Evolutionary conservation across 2,888 invertebrate genomes (phyloP).

Genomic region (Ceratothoa steindachneri): DNA sequence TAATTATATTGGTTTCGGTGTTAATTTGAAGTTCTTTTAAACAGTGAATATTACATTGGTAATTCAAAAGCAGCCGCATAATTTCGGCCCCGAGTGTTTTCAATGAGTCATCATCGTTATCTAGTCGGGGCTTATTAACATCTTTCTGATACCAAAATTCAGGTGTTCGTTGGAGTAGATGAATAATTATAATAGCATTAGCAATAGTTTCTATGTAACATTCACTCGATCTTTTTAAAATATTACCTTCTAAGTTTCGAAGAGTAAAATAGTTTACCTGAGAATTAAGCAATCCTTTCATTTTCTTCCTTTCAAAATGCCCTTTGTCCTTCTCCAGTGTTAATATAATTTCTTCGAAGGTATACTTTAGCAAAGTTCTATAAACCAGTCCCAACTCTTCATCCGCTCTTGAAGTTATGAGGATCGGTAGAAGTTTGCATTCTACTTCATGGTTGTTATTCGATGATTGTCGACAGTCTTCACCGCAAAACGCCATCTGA

Average conservation of each 20-base stretch:
- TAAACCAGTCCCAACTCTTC: slow-evolving; percentile 28
- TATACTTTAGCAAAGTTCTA: not conserved
- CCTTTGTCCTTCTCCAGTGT: not conserved
- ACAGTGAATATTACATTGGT: slow-evolving; percentile 37
- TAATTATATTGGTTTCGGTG: not conserved
- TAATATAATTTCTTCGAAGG: not conserved
- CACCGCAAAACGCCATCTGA: slow-evolving; percentile 40
- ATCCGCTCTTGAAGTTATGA: slow-evolving; percentile 34
- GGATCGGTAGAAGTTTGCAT: slow-evolving; percentile 21
- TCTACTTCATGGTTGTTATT: slow-evolving; percentile 23
- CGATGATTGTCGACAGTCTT: slow-evolving; percentile 16
- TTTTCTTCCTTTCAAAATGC: not conserved
- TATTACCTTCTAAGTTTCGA: slow-evolving; percentile 15
- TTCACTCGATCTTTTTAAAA: not conserved
- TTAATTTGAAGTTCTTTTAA: slow-evolving; percentile 25
- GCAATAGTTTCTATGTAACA: not conserved
- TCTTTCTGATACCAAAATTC: slow-evolving; percentile 9
- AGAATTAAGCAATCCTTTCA: not conserved
- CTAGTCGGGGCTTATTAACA: not conserved
- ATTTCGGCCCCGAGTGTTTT: slow-evolving; percentile 25
- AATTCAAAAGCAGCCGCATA: slow-evolving; percentile 30
- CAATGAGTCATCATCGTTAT: slow-evolving; percentile 14
- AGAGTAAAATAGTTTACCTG: not conserved
- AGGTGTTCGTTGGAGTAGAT: not conserved
- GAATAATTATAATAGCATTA: not conserved